These are phyloP conservation scores for Theocolax elegans DNA, from an alignment of 1,140 invertebrate genomes.

Conservation along the genomic window DNA sequence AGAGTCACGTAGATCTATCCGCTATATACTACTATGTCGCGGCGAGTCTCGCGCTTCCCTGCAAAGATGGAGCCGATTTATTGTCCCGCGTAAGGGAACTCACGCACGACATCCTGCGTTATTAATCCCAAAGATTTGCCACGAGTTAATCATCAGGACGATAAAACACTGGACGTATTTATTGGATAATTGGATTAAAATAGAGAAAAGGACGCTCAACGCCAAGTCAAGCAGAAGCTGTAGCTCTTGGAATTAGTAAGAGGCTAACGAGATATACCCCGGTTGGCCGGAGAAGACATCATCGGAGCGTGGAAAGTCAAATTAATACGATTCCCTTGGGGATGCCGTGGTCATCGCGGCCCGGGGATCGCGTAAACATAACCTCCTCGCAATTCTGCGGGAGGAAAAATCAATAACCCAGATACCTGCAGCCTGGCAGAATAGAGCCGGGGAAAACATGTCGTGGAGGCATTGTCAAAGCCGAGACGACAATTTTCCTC, in stretches of 20 bases:
- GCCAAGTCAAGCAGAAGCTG: conserved; percentile 23
- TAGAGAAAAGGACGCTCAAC: too few species aligned
- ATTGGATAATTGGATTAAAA: too few species aligned
- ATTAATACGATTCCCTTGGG: background rate
- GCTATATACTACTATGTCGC: background rate
- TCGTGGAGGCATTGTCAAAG: conserved; percentile 41
- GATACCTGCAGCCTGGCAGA: conserved; percentile 29
- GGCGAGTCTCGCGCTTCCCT: conserved; percentile 19
- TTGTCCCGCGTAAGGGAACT: conserved; percentile 34
- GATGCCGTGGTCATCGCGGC: conserved; percentile 11
- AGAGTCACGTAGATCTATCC: conserved; percentile 3
- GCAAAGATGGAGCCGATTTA: conserved; percentile 42
- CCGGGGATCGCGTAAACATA: conserved; percentile 57
- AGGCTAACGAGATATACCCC: too few species aligned
- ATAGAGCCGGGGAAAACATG: conserved; percentile 25
- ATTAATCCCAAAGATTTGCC: too few species aligned
- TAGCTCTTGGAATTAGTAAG: too few species aligned
- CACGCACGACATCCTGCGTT: background rate
- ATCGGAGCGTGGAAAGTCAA: background rate
- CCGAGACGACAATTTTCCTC: conserved; percentile 31
- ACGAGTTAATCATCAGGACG: too few species aligned
- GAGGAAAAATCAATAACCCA: conserved; percentile 64
- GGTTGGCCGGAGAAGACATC: background rate
- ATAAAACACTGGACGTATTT: too few species aligned
- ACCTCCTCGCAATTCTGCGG: conserved; percentile 51